Evolutionary conservation across 2,113 vertebrate species (phyloP), one percentile per base, ranked within the genome.

Genomic region (Sus scrofa): DNA sequence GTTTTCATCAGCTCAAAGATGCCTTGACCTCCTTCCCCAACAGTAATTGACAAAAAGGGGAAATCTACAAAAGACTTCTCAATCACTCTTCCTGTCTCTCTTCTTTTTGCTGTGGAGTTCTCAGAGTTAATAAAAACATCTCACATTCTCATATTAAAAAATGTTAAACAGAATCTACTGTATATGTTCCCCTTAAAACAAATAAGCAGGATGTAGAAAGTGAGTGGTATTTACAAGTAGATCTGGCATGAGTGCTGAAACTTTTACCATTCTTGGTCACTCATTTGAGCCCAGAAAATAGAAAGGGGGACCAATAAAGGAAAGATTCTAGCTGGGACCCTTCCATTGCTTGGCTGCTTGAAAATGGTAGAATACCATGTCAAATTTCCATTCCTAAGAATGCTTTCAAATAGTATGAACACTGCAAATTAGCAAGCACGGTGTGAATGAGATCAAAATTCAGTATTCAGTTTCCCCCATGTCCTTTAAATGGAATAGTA

Each of bases 161-260:
- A 15, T 83, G 91, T 94, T 95, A 68, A 95, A 91, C 32, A 96
- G 78, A 74, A 96, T 90, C 79, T 75, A 63, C 26, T 63, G 6
- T 70, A 82, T 95, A 63, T 60, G 65, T 65, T 81, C 89, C 75
- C 73, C 92, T 94, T 83, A 67, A 78, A 86, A 95, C 92, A 79
- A 94, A 81, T 63, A 94, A 89, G n/a, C n/a, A 81, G 3, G 15
- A 44, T 10, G 3, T 65, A 67, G 13, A 20, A 18, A 79, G 26
- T 34, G 24, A 16, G 20, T 27, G 91, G 34, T 93, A 94, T 73
- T 87, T 81, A 68, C 85, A 32, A 87, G 60, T 68, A 73, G 75
- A 62, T 95, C 60, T 96, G 37, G 68, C 30, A 12, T 75, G 77
- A 93, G 68, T 91, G 20, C 86, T 78, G 83, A 91, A 67, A 12